Percentiles rank a stretch among this genome's conserved stretches.
Evolutionary conservation across 23 tunicate species (phyloP).

Genomic region (Corella eumyota): DNA sequence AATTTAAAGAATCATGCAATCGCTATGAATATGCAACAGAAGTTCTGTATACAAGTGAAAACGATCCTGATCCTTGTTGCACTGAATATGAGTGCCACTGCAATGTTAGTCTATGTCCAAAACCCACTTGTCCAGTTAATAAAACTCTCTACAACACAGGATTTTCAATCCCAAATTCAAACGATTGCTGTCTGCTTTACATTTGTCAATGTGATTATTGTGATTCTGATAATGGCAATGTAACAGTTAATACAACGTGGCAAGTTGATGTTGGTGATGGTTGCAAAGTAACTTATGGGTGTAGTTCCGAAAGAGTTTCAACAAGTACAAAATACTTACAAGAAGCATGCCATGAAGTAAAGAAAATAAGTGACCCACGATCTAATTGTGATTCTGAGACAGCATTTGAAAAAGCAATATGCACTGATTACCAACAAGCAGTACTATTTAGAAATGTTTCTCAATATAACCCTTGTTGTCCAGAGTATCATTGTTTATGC

Average conservation of each 20-base stretch:
- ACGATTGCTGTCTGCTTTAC: not conserved
- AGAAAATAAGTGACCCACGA: not conserved
- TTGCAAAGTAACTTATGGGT: constrained; percentile 2
- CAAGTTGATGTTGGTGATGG: constrained; percentile 7
- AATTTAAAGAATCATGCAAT: no score
- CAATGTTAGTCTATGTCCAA: not conserved
- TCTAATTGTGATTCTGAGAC: not conserved
- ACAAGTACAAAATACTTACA: not conserved
- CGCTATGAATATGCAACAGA: not conserved
- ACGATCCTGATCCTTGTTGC: constrained; percentile 13
- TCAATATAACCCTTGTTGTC: not conserved
- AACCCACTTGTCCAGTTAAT: not conserved
- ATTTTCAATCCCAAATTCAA: not conserved
- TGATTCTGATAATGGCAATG: not conserved
- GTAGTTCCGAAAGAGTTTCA: not conserved
- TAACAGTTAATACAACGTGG: not conserved
- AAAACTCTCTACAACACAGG: not conserved
- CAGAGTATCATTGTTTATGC: not conserved
- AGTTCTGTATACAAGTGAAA: not conserved
- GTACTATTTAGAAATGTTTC: not conserved
- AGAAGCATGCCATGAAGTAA: not conserved
- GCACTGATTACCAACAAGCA: not conserved
- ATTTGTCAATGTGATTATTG: not conserved
- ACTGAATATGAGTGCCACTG: constrained; percentile 3
- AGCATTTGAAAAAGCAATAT: not conserved